A percentile compares a stretch with the other conserved stretches of the same genome.
Conservation (phyloP, 2,797 vertebrate genomes). For the Pseudomugil tenellus region DNA sequence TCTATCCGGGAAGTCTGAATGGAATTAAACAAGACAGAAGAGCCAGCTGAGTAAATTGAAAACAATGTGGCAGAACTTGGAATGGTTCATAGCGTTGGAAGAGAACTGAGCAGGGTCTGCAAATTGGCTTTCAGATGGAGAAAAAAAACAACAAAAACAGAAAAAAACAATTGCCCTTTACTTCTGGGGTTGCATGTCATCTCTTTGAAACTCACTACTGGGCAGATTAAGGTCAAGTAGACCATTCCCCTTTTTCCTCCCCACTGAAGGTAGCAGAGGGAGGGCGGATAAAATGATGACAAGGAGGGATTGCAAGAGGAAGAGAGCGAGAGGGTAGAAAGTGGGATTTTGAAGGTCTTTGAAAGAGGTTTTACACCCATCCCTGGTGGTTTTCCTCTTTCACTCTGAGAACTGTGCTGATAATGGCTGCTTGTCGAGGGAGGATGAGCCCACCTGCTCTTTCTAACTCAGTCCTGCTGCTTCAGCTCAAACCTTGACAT, state of each 20-base stretch:
- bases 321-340: slow-evolving; percentile 59
- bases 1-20: slow-evolving; percentile 11
- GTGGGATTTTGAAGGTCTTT: slow-evolving; percentile 79
- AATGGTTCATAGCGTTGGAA: slow-evolving; percentile 70
- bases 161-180: slow-evolving; percentile 83
- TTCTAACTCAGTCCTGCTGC: slow-evolving; percentile 59
- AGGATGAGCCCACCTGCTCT: slow-evolving; percentile 75
- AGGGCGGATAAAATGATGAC: slow-evolving; percentile 69
- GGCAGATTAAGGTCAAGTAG: slow-evolving; percentile 87
- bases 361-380: slow-evolving; percentile 80
- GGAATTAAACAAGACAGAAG: slow-evolving; percentile 34
- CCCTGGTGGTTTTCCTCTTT: slow-evolving; percentile 73
- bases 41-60: slow-evolving; percentile 58
- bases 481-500: slow-evolving; percentile 56
- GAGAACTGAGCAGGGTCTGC: slow-evolving; percentile 66
- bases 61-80: slow-evolving; percentile 69
- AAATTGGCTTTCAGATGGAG: slow-evolving; percentile 81
- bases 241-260: slow-evolving; percentile 52
- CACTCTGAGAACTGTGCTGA: slow-evolving; percentile 71
- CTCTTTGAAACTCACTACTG: slow-evolving; percentile 80
- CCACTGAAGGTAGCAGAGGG: slow-evolving; percentile 67
- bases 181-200: slow-evolving; percentile 85
- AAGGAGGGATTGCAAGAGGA: slow-evolving; percentile 60
- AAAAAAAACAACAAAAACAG: slow-evolving; percentile 39
- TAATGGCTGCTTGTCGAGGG: slow-evolving; percentile 78